Evolutionary conservation across 2,888 invertebrate genomes (phyloP), one percentile per base, ranked within the genome.

Genomic region (Drosophila eohydei): DNA sequence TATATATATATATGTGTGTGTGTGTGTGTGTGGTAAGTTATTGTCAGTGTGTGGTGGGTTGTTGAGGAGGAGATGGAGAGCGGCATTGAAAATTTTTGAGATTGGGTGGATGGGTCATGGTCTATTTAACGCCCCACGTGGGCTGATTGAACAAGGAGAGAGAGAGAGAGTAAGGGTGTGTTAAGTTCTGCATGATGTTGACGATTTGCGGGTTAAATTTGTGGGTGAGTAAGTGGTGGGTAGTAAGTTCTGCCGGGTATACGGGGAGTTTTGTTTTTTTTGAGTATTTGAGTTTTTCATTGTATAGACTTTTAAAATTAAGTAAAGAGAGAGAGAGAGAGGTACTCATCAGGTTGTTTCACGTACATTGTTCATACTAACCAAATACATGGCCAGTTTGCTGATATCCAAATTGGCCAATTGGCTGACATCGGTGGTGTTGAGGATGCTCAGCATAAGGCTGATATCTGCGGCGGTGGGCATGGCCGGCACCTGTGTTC

Each of bases 371-470:
- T 90, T 90, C 85, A 92, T 94, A 94, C 95, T 94, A 93, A 96
- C 96, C 95, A 96, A 93, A 92, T 95, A 95, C 94, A 95, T 95
- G 89, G 96, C 95, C 92, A 96, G 94, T 92, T 95, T 95, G 92
- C 95, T 95, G 87, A 95, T 94, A 92, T 96, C 96, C 95, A 95
- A 95, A 93, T 95, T 95, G 91, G 95, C 95, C 92, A 95, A 94
- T 91, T 95, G 95, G 78, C 93, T 94, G 88, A 94, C 94, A 83
- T 93, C 93, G 78, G 91, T 91, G 63, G 93, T 92, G 91, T 93
- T 93, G 73, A 93, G 89, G 43, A 93, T 90, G 83, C 92, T 93
- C 62, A 93, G 89, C 93, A 93, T 93, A 71, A 93, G 86, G 77
- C 92, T 91, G 63, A 93, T 93, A 88, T 93, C 93, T 74, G 93